Percentiles rank a stretch among this genome's conserved stretches.
Conservation (phyloP, 2,797 vertebrate species). For the Cuniculus paca region DNA sequence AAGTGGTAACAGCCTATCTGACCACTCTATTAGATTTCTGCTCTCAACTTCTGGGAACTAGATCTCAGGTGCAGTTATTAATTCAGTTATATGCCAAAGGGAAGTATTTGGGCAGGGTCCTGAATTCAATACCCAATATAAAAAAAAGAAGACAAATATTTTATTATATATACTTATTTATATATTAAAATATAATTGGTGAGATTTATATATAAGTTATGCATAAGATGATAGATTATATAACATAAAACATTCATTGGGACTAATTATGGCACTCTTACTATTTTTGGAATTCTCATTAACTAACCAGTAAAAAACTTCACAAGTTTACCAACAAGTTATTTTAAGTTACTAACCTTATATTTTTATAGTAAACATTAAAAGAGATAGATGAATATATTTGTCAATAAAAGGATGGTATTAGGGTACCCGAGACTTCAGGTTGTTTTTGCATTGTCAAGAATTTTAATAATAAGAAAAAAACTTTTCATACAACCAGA, state of each 20-base stretch:
- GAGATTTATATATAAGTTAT: background rate
- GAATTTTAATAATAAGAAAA: background rate
- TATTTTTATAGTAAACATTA: background rate
- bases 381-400: background rate
- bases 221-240: background rate
- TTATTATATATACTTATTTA: no score
- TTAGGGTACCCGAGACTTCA: background rate
- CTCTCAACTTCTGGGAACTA: background rate
- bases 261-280: background rate
- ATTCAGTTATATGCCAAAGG: background rate
- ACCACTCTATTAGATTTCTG: background rate
- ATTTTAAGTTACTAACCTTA: background rate
- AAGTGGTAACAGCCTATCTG: background rate
- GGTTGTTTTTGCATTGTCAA: background rate
- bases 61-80: background rate
- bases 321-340: background rate
- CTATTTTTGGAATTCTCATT: background rate
- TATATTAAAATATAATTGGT: background rate
- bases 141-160: no score
- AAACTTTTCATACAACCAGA: conserved; percentile 58
- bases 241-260: background rate
- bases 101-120: no score
- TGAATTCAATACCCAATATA: no score
- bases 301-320: background rate
- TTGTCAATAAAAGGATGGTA: background rate